Percentiles rank a stretch among this genome's conserved stretches.
Conservation (phyloP, 2,113 vertebrate species). For the Peromyscus maniculatus region DNA sequence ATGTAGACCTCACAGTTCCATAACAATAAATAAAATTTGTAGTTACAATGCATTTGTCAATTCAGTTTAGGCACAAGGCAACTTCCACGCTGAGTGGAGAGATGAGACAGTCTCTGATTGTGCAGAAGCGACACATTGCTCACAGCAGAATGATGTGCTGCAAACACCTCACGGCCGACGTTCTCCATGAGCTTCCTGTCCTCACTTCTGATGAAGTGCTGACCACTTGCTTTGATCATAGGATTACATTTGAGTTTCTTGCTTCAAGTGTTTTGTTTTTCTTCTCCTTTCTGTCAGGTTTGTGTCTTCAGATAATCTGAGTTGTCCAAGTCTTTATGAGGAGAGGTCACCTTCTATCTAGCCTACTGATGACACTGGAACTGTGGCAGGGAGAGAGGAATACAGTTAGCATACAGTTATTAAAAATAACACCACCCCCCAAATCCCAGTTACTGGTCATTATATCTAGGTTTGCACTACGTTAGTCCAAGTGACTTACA, state of each 20-base stretch:
- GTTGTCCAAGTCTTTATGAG: slow-evolving; percentile 95
- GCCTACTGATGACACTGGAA: slow-evolving; percentile 92
- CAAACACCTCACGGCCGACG: slow-evolving; percentile 89
- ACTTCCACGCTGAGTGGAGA: slow-evolving; percentile 95
- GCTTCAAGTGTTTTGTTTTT: slow-evolving; percentile 94
- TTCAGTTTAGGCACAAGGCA: slow-evolving; percentile 99
- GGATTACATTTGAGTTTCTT: slow-evolving; percentile 93
- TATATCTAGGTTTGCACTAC: neutral
- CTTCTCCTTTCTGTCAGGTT: slow-evolving; percentile 90
- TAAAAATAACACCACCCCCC: neutral
- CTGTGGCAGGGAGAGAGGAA: slow-evolving; percentile 84
- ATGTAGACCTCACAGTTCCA: slow-evolving; percentile 96
- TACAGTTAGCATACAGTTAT: slow-evolving; percentile 39
- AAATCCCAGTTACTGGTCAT: neutral
- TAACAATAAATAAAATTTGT: slow-evolving; percentile 99
- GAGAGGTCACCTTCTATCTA: slow-evolving; percentile 94
- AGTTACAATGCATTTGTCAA: slow-evolving; percentile 99
- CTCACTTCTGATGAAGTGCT: slow-evolving; percentile 91
- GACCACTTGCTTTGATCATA: slow-evolving; percentile 92
- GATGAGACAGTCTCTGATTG: slow-evolving; percentile 98
- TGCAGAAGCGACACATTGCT: slow-evolving; percentile 96
- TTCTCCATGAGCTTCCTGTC: slow-evolving; percentile 86
- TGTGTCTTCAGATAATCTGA: slow-evolving; percentile 93
- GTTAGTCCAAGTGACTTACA: slow-evolving; percentile 21
- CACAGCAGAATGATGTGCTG: slow-evolving; percentile 93